Percentiles rank a stretch among this genome's conserved stretches.
These are phyloP conservation scores for Rhorus exstirpatorius DNA, from an alignment of 2,888 invertebrate species.

Conservation along the genomic window DNA sequence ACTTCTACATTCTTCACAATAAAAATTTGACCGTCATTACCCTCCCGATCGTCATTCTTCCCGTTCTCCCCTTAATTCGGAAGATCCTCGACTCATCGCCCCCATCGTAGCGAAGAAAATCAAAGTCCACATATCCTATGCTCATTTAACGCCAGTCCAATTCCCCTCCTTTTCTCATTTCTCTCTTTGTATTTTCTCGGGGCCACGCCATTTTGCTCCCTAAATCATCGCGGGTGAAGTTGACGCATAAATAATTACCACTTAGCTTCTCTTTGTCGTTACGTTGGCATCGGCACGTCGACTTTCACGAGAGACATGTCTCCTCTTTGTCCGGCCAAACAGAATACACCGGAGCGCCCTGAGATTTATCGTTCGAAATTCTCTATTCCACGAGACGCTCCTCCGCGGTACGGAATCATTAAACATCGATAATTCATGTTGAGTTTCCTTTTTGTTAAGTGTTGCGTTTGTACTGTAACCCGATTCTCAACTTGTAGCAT, in stretches of 20 bases:
- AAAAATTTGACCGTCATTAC: neutral
- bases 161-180: slow-evolving; percentile 65
- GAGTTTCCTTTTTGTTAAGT: neutral
- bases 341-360: slow-evolving; percentile 72
- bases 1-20: neutral
- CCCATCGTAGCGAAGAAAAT: neutral
- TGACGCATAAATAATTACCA: slow-evolving; percentile 84
- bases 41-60: neutral
- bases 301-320: slow-evolving; percentile 69
- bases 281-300: slow-evolving; percentile 72
- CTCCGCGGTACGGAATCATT: slow-evolving; percentile 74
- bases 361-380: slow-evolving; percentile 81
- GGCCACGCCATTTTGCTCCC: slow-evolving; percentile 2
- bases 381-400: slow-evolving; percentile 70
- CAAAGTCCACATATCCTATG: slow-evolving; percentile 74
- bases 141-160: slow-evolving; percentile 81
- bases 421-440: slow-evolving; percentile 81
- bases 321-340: slow-evolving; percentile 76
- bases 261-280: slow-evolving; percentile 81
- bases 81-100: slow-evolving; percentile 55
- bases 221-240: slow-evolving; percentile 55
- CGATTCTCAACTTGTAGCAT: slow-evolving; percentile 13
- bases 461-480: slow-evolving; percentile 27
- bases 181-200: neutral
- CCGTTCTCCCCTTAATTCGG: neutral